A percentile compares a stretch with the other conserved stretches of the same genome.
Evolutionary conservation across 2,113 vertebrate genomes (phyloP).

Genomic region (Ovibos moschatus): DNA sequence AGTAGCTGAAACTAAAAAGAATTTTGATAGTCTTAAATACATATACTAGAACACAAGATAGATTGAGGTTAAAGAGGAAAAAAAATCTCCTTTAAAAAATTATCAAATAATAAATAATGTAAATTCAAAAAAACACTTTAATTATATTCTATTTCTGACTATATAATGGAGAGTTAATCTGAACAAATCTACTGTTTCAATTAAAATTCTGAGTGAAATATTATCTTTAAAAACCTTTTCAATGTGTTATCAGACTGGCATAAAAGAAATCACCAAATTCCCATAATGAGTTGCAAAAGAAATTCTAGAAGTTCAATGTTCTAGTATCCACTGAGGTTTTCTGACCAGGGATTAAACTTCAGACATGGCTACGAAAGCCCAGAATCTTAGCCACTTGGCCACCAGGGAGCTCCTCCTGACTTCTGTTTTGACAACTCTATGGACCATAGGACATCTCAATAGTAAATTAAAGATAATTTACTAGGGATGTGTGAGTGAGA

Average conservation of each 20-base stretch:
- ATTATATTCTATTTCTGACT: not conserved
- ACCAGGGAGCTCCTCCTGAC: not conserved
- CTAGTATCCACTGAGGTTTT: not conserved
- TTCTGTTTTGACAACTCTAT: not conserved
- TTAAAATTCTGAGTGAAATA: not conserved
- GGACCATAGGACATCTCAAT: not conserved
- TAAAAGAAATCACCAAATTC: not conserved
- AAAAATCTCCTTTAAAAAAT: not conserved
- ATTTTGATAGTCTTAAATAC: not conserved
- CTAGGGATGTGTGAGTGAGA: not conserved
- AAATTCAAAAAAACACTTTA: not conserved
- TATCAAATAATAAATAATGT: not conserved
- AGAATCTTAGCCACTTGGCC: not conserved
- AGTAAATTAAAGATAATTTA: not conserved
- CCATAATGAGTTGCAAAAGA: not conserved
- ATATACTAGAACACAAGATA: not conserved
- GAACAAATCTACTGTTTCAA: not conserved
- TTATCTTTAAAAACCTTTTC: not conserved
- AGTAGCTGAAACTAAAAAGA: not conserved
- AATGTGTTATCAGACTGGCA: not conserved
- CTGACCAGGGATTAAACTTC: not conserved
- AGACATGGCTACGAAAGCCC: not conserved
- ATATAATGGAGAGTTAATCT: not conserved
- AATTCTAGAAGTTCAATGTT: not conserved
- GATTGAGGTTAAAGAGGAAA: not conserved